Base-by-base conservation (phyloP, 2,888 invertebrate genomes). In the Alsophila aescularia region DNA sequence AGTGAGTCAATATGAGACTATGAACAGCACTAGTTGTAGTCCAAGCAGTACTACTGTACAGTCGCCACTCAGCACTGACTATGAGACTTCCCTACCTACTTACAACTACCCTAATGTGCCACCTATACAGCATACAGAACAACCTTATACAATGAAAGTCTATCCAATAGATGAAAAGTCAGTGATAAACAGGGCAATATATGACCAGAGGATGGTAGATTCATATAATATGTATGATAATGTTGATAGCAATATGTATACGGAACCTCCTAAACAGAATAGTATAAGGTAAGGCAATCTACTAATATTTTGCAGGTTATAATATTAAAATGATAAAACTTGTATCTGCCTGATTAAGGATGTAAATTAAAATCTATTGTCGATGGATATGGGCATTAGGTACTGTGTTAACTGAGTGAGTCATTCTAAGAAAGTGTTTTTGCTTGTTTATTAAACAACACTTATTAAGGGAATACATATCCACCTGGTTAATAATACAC, bases 221-320 rank as follows among this genome's bases (percentile, higher is more conserved):
- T 68, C 76, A 0, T 87, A 81, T 51, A 76, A 70, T 60, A 66
- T 81, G 58, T 89, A 84, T 71, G 87, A 90, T 27, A 84, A 77
- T 64, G 69, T 82, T 62, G 86, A 90, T 24, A 82, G 76, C 47
- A 81, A 77, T 66, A 64, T 82, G 61, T 87, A 83, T 52, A 54
- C 60, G 0, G 85, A 89, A 2, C 62, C 73, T 0, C 76, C 79
- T 0, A 90, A 90, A 66, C 85, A 83, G 52, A 87, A 85, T 72
- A 84, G 79, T 64, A 90, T 90, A 79, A 82, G 89, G 90, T 90
- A 60, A 60, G 73, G n/a, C n/a, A n/a, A n/a, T n/a, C n/a, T n/a
- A n/a, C n/a, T n/a, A n/a, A n/a, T n/a, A n/a, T n/a, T n/a, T n/a
- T n/a, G n/a, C n/a, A n/a, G n/a, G n/a, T n/a, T n/a, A n/a, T n/a